phyloP scores from a whole-genome alignment of 2,113 vertebrate genomes.

The Eulacestoma nigropectus region DNA sequence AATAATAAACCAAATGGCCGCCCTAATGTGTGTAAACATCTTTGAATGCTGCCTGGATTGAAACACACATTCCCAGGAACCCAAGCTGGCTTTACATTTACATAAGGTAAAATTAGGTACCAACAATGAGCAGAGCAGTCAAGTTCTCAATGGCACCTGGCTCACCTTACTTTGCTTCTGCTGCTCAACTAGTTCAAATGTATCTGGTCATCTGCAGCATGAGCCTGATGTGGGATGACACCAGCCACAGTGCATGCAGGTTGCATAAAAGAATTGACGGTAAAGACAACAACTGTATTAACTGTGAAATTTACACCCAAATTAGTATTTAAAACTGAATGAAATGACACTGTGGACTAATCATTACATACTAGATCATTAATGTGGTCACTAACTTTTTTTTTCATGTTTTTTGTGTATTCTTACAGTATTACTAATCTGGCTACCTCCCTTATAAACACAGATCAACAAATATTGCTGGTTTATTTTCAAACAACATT shows the following conservation, averaged over 20 bases:
- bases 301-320: not conserved
- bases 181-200: not conserved
- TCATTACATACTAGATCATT: not conserved
- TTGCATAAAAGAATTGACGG: not conserved
- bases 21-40: not conserved
- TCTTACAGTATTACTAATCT: not conserved
- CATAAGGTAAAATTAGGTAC: not conserved
- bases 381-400: not conserved
- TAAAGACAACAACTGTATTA: not conserved
- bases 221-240: not conserved
- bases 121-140: not conserved
- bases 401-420: not conserved
- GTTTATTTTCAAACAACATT: not conserved
- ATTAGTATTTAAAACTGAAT: not conserved
- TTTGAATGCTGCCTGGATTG: not conserved
- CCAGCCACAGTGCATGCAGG: not conserved
- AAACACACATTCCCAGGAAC: not conserved
- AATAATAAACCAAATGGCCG: not conserved
- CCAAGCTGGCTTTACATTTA: not conserved
- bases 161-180: not conserved
- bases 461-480: not conserved
- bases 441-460: not conserved
- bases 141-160: not conserved
- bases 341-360: not conserved
- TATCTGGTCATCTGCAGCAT: not conserved